Conservation (phyloP, 2,888 invertebrate genomes). For the Apocheima hispidaria region DNA sequence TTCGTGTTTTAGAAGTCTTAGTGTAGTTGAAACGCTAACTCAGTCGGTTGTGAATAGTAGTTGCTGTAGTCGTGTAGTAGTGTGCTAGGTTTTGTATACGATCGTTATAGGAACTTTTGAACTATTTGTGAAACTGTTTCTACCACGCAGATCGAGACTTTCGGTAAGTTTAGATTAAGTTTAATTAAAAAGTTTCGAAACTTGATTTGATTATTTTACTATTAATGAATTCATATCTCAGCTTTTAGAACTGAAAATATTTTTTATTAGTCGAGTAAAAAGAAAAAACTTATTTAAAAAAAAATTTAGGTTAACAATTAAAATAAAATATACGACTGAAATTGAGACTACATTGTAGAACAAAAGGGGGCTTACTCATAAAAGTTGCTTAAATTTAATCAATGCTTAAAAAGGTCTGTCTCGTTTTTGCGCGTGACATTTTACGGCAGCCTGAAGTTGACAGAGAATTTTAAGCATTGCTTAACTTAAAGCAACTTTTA, state of each 20-base stretch:
- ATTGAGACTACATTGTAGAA: neutral
- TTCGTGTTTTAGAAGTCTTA: slow-evolving; percentile 47
- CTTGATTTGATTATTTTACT: neutral
- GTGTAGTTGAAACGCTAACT: slow-evolving; percentile 55
- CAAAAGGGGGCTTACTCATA: no score
- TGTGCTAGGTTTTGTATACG: slow-evolving; percentile 55
- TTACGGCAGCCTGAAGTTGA: no score
- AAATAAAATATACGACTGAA: neutral
- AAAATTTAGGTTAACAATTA: neutral
- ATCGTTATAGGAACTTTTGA: slow-evolving; percentile 29
- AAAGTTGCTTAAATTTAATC: no score
- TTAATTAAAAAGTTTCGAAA: neutral
- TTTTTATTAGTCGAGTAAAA: slow-evolving; percentile 8
- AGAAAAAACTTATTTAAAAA: neutral
- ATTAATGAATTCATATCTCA: neutral
- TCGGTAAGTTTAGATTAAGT: slow-evolving; percentile 35
- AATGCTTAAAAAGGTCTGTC: no score
- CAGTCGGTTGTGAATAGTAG: slow-evolving; percentile 66
- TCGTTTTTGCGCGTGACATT: no score
- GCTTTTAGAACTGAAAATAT: slow-evolving; percentile 29
- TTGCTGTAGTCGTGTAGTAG: slow-evolving; percentile 48
- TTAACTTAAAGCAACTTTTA: no score
- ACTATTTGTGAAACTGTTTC: slow-evolving; percentile 27
- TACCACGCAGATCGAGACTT: slow-evolving; percentile 14
- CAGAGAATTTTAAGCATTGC: no score